Conservation (phyloP, 92 coral and sea anemone genomes). For the Heliopora coerulea region DNA sequence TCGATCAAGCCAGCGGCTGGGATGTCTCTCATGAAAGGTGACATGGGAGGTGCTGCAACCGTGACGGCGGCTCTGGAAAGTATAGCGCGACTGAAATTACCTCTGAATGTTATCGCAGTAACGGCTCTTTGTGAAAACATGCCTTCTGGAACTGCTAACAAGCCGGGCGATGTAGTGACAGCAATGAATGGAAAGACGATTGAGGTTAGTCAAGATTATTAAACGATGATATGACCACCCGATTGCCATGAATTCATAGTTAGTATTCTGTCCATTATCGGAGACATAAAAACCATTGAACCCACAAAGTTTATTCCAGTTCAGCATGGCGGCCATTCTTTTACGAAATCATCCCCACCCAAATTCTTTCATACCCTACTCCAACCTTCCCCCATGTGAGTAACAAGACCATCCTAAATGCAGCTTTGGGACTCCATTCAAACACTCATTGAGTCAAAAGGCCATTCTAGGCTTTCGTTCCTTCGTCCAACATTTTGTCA, state of each 20-base stretch:
- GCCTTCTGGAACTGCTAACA: conserved; percentile 80
- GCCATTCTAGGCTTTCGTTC: too few relatives aligned
- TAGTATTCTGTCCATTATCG: too few relatives aligned
- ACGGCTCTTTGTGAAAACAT: conserved; percentile 90
- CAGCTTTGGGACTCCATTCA: too few relatives aligned
- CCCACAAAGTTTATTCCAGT: too few relatives aligned
- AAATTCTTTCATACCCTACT: too few relatives aligned
- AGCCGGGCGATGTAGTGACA: conserved; percentile 94
- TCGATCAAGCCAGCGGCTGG: conserved; percentile 83
- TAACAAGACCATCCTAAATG: too few relatives aligned
- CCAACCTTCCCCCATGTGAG: too few relatives aligned
- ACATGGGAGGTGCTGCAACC: conserved; percentile 99
- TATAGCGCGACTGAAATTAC: conserved; percentile 75
- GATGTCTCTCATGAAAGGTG: conserved; percentile 88
- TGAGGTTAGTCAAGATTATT: conserved; percentile 63
- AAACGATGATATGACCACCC: background rate
- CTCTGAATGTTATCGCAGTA: conserved; percentile 81
- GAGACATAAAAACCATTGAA: too few relatives aligned
- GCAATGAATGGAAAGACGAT: conserved; percentile 93
- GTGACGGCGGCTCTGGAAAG: conserved; percentile 86
- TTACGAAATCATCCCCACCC: too few relatives aligned
- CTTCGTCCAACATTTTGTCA: too few relatives aligned
- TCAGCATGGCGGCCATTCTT: too few relatives aligned
- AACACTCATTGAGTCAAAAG: too few relatives aligned
- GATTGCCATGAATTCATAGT: background rate